Percentiles rank a stretch among this genome's conserved stretches.
Evolutionary conservation across 2,797 vertebrate genomes (phyloP).

Genomic region (Chiroxiphia lanceolata): DNA sequence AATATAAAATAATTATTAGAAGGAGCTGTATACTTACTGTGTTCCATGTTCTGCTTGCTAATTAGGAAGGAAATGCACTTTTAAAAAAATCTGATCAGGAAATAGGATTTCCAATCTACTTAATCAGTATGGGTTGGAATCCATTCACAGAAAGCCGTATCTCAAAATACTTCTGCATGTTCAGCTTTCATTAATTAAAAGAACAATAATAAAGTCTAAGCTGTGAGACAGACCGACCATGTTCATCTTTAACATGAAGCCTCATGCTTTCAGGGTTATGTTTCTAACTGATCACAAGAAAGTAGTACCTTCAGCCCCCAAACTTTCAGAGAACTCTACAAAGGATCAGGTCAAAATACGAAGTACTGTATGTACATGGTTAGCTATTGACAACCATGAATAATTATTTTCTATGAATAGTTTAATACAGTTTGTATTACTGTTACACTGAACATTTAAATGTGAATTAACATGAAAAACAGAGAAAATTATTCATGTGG

Average conservation of each 20-base stretch:
- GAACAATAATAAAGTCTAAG: background rate
- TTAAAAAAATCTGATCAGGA: slow-evolving; percentile 33
- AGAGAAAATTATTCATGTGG: background rate
- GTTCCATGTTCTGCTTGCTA: background rate
- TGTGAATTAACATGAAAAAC: background rate
- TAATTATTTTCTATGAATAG: background rate
- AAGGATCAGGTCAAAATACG: background rate
- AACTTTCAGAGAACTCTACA: background rate
- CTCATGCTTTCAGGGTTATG: background rate
- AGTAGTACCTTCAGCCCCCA: background rate
- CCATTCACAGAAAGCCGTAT: slow-evolving; percentile 42
- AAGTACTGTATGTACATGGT: background rate
- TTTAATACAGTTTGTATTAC: background rate
- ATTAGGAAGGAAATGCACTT: slow-evolving; percentile 26
- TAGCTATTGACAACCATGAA: background rate
- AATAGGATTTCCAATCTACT: slow-evolving; percentile 44
- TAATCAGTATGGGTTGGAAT: slow-evolving; percentile 56
- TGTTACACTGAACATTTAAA: background rate
- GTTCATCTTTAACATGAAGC: background rate
- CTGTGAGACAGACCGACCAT: background rate
- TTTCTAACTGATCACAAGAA: background rate
- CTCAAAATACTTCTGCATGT: background rate
- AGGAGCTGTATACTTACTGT: background rate
- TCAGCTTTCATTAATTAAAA: background rate
- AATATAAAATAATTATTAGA: slow-evolving; percentile 36